Percentiles rank a stretch among this genome's conserved stretches.
These are phyloP conservation scores for Metaphire vulgaris DNA, from an alignment of 1,140 invertebrate species.

Conservation along the genomic window DNA sequence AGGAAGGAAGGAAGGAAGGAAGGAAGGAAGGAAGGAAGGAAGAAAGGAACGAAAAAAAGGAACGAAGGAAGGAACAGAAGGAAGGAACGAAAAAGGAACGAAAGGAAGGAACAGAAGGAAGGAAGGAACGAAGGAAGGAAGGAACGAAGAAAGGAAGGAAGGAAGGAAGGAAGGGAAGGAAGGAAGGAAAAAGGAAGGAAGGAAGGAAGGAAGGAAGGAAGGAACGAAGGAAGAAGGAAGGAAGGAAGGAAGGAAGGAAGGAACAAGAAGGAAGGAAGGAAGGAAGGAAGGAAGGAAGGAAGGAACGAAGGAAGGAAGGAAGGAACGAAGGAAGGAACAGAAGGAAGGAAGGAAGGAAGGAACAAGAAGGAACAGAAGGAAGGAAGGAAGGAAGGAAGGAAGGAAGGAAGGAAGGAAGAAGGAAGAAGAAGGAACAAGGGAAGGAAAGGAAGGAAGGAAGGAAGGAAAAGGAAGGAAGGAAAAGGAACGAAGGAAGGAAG, in stretches of 20 bases:
- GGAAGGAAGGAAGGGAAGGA: constrained; percentile 25
- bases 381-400: constrained; percentile 14
- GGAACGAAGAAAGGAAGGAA: neutral
- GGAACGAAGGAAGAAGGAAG: constrained; percentile 26
- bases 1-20: neutral
- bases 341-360: constrained; percentile 11
- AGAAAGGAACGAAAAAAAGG: constrained; percentile 19
- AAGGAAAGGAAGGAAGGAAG: constrained; percentile 1
- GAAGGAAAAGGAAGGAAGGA: neutral
- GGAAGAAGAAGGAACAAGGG: constrained; percentile 13
- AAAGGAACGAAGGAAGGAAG: constrained; percentile 6
- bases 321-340: constrained; percentile 4
- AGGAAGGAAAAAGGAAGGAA: constrained; percentile 32
- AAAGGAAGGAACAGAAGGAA: constrained; percentile 20
- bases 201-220: constrained; percentile 25
- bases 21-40: constrained; percentile 10
- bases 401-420: constrained; percentile 19
- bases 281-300: constrained; percentile 11
- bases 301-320: constrained; percentile 17
- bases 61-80: neutral
- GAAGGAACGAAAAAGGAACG: constrained; percentile 28
- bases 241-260: constrained; percentile 31
- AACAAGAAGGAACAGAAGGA: constrained; percentile 15
- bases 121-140: constrained; percentile 8
- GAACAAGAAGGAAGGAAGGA: constrained; percentile 25